Evolutionary conservation across 1,140 invertebrate species (phyloP).

Genomic region (Drosophila eugracilis): DNA sequence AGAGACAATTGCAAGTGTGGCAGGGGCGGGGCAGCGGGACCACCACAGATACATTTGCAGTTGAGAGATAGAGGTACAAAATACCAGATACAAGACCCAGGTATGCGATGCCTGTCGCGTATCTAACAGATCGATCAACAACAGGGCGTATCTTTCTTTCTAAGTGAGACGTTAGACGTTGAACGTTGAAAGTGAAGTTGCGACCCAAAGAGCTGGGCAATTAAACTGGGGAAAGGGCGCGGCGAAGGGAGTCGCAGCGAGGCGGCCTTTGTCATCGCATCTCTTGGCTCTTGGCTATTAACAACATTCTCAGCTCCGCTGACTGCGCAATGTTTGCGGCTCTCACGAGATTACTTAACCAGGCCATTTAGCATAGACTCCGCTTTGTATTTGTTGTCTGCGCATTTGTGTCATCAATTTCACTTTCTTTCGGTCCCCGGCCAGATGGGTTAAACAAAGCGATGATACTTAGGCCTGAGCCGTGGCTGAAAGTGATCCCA

Average conservation of each 20-base stretch:
- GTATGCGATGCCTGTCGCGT: constrained; percentile 66
- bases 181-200: constrained; percentile 67
- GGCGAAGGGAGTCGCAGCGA: constrained; percentile 6
- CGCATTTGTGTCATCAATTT: constrained; percentile 83
- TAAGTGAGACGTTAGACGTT: constrained; percentile 59
- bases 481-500: constrained; percentile 52
- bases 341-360: constrained; percentile 83
- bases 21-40: constrained; percentile 11
- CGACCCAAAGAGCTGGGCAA: constrained; percentile 37
- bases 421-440: constrained; percentile 71
- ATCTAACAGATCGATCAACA: constrained; percentile 78
- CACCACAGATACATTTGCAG: constrained; percentile 14
- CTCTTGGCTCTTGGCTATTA: constrained; percentile 52
- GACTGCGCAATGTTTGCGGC: constrained; percentile 80
- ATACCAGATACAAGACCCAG: constrained; percentile 30
- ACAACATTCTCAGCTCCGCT: constrained; percentile 74
- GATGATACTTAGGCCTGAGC: constrained; percentile 39
- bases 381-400: constrained; percentile 66
- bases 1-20: constrained; percentile 59
- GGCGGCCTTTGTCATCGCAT: constrained; percentile 55
- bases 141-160: constrained; percentile 62
- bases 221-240: constrained; percentile 35
- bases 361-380: constrained; percentile 77
- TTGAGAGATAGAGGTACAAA: constrained; percentile 21
- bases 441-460: constrained; percentile 70